phyloP scores from a whole-genome alignment of 2,113 vertebrate genomes.

The Zosterops borbonicus region DNA sequence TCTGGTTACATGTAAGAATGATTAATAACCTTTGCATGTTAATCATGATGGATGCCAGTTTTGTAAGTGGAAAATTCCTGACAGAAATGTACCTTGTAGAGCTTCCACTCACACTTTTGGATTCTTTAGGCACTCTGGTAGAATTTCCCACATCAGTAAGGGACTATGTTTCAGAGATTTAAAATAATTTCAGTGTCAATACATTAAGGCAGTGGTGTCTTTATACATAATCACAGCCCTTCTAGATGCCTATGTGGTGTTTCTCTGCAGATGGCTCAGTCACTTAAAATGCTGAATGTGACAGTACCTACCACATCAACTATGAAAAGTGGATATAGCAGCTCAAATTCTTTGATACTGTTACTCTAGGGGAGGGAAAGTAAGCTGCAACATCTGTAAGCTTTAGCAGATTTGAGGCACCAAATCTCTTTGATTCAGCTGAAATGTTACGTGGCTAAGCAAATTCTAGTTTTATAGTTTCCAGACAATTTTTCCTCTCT shows the following conservation, averaged over 20 bases:
- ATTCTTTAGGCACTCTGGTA: neutral
- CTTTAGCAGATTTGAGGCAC: neutral
- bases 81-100: neutral
- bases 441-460: neutral
- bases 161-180: neutral
- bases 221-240: neutral
- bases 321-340: neutral
- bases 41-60: neutral
- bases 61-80: neutral
- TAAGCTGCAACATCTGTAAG: neutral
- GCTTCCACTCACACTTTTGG: neutral
- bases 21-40: neutral
- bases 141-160: neutral
- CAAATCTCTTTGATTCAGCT: neutral
- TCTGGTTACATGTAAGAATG: neutral
- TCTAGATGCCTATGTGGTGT: neutral
- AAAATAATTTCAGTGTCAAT: neutral
- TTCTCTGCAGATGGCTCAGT: neutral
- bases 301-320: neutral
- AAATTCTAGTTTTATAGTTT: slow-evolving; percentile 6
- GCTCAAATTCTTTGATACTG: neutral
- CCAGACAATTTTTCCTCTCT: neutral
- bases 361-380: neutral
- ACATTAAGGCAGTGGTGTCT: neutral
- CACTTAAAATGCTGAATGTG: neutral